Evolutionary conservation across 2,797 vertebrate genomes (phyloP).

Genomic region (Tadarida brasiliensis): DNA sequence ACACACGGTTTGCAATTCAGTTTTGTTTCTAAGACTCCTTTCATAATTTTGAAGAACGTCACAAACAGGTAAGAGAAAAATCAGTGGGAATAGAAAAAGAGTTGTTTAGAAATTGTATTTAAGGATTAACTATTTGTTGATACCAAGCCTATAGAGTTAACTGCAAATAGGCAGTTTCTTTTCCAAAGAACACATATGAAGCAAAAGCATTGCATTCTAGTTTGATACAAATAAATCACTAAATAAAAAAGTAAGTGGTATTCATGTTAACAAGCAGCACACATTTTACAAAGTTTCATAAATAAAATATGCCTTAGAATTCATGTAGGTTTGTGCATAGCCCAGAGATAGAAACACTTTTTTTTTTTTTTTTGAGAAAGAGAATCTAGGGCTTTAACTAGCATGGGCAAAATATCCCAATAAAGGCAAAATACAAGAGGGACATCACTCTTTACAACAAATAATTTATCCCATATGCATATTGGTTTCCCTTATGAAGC

Average conservation of each 20-base stretch:
- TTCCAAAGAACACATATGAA: background rate
- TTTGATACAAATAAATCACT: background rate
- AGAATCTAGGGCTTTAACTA: background rate
- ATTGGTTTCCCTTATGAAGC: background rate
- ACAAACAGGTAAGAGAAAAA: constrained; percentile 30
- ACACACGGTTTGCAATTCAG: constrained; percentile 57
- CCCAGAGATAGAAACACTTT: background rate
- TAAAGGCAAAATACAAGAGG: background rate
- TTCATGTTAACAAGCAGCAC: background rate
- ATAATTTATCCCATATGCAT: background rate
- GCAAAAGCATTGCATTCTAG: background rate
- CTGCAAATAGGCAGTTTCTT: background rate
- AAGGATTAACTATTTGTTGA: background rate
- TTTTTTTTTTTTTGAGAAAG: background rate
- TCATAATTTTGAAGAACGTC: constrained; percentile 51
- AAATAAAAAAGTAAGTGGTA: background rate
- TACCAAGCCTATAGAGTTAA: background rate
- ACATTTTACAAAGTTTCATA: background rate
- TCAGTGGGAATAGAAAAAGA: background rate
- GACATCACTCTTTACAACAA: background rate
- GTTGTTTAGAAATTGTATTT: background rate
- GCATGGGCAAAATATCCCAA: background rate
- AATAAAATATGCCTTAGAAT: background rate
- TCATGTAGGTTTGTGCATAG: background rate
- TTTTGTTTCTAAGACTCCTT: constrained; percentile 59